Evolutionary conservation across 2,113 vertebrate species (phyloP), one percentile per base, ranked within the genome.

Genomic region (Macaca mulatta): DNA sequence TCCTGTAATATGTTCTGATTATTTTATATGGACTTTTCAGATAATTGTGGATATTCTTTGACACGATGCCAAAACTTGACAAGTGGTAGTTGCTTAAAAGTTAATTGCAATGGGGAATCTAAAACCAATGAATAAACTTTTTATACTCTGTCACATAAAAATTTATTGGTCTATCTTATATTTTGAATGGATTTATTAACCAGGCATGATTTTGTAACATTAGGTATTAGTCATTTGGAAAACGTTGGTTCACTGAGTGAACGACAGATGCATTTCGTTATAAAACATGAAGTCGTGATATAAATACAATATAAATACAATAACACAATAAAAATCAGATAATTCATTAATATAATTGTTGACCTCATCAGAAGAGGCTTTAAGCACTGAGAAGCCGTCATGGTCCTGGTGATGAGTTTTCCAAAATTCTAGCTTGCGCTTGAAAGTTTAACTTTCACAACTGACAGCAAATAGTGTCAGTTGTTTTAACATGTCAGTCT

Each of bases 381-480:
- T 27, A 85, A 96, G 43, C 90, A 22, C 27, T 52, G 18, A 48
- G 8, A 70, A 87, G 1, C 45, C 64, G 5, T 64, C 77, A 92
- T 57, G 27, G 5, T 87, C 43, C 52, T 57, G 52, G 9, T 91
- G n/a, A 77, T 18, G 87, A 59, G 35, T 96, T 96, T 79, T 90
- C 64, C 57, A 96, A 80, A 89, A 88, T 94, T 96, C 16, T 40
- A 70, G 85, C 35, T 83, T 96, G 95, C 89, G 35, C 87, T 90
- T 79, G 50, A 57, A 90, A 94, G n/a, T 84, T 61, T 69, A 59
- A 7, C 12, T 91, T 87, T 93, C 20, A 45, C 86, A 38, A 82
- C 74, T 90, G 25, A 59, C 30, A 78, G 50, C 30, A 67, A 94
- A 90, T 80, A 20, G 14, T 43, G 30, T 61, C 22, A 38, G 45